Evolutionary conservation across 2,797 vertebrate species (phyloP).

Genomic region (Oreortyx pictus): DNA sequence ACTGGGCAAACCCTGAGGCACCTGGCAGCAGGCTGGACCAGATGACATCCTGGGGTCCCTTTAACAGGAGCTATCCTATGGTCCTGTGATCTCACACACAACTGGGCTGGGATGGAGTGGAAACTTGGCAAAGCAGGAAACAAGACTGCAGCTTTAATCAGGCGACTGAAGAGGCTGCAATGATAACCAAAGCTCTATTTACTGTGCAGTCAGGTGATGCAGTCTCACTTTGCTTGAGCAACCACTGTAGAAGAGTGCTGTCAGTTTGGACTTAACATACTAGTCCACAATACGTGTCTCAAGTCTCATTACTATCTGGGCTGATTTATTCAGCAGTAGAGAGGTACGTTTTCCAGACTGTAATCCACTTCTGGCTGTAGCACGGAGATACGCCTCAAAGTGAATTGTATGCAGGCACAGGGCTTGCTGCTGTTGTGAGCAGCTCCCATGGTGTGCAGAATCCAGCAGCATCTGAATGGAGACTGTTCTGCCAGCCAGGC

Average conservation of each 20-base stretch:
- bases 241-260: background rate
- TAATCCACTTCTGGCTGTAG: background rate
- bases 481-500: background rate
- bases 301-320: background rate
- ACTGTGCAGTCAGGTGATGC: fast-evolving
- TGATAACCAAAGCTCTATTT: fast-evolving
- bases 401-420: fast-evolving
- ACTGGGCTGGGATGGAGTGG: background rate
- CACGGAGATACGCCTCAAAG: fast-evolving
- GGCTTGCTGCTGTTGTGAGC: fast-evolving
- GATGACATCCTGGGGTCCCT: background rate
- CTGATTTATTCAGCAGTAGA: background rate
- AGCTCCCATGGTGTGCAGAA: fast-evolving
- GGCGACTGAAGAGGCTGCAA: background rate
- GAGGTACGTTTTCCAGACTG: background rate
- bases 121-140: background rate
- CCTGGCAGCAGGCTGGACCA: background rate
- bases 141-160: background rate
- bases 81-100: background rate
- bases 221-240: background rate
- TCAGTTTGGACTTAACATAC: background rate
- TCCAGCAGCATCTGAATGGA: background rate
- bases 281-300: fast-evolving
- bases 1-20: background rate
- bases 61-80: background rate